Percentiles rank a stretch among this genome's conserved stretches.
These are phyloP conservation scores for Pseudochromis fuscus DNA, from an alignment of 2,797 vertebrate species.

Conservation along the genomic window DNA sequence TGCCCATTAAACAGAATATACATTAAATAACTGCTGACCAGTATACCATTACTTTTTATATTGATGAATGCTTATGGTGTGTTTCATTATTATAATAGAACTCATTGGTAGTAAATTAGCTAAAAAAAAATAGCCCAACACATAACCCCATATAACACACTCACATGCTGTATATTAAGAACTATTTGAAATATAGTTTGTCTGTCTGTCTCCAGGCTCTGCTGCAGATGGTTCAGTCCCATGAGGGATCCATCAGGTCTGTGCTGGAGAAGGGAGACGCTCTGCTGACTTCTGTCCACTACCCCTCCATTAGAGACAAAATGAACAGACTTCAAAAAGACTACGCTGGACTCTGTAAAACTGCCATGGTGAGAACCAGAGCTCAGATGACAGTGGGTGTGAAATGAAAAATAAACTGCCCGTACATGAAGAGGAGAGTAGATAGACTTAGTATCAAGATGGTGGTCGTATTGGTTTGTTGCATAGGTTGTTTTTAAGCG, in stretches of 20 bases:
- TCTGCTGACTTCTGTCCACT: slow-evolving; percentile 87
- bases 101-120: background rate
- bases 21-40: slow-evolving; percentile 32
- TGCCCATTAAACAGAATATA: slow-evolving; percentile 34
- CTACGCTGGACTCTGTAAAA: slow-evolving; percentile 88
- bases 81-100: background rate
- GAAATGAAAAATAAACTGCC: background rate
- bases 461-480: background rate
- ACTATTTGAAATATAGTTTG: background rate
- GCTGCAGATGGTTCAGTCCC: slow-evolving; percentile 91
- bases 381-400: no score
- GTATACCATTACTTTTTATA: slow-evolving; percentile 2
- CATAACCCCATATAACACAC: background rate
- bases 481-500: background rate
- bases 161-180: background rate
- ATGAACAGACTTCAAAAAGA: slow-evolving; percentile 88
- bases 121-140: background rate
- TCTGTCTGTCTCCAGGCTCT: slow-evolving; percentile 86
- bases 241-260: slow-evolving; percentile 90
- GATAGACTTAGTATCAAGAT: background rate
- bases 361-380: slow-evolving; percentile 84
- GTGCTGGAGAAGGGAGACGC: slow-evolving; percentile 93
- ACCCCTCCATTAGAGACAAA: slow-evolving; percentile 87
- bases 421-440: no score
- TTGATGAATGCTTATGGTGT: background rate